Conservation (phyloP, 2,113 vertebrate species). For the Cisticola juncidis region DNA sequence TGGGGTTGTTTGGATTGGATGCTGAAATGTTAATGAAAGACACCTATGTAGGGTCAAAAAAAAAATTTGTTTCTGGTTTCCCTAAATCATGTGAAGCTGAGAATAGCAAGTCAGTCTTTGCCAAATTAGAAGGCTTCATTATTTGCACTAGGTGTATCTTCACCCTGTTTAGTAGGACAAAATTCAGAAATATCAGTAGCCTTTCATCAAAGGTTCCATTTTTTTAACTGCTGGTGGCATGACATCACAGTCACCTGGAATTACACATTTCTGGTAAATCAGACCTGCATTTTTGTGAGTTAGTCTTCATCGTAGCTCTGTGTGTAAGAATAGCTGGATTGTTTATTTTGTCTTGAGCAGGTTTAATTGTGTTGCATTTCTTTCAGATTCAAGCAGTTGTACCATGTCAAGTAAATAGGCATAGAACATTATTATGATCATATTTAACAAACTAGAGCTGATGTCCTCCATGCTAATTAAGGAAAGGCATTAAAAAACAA, state of each 20-base stretch:
- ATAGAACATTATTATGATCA: background rate
- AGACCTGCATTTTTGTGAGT: background rate
- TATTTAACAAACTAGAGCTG: background rate
- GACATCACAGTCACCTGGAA: background rate
- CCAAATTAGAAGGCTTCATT: background rate
- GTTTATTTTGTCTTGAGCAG: background rate
- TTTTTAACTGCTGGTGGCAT: background rate
- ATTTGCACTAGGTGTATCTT: background rate
- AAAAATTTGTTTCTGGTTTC: background rate
- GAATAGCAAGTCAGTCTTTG: background rate
- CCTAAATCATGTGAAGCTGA: background rate
- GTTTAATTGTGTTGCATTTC: background rate
- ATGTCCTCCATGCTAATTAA: background rate
- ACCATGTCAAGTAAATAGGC: background rate
- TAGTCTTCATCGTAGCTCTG: fast-evolving
- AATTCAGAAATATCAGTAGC: background rate
- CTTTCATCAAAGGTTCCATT: background rate
- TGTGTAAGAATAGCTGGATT: background rate
- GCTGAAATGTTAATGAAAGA: background rate
- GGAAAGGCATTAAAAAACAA: background rate
- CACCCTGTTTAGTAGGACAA: background rate
- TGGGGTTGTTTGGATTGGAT: background rate
- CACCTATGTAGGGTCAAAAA: background rate
- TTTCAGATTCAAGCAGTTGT: background rate
- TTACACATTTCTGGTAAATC: background rate